Percentiles rank a stretch among this genome's conserved stretches.
Evolutionary conservation across 1,140 invertebrate species (phyloP).

Genomic region (Helicorthomorpha holstii): DNA sequence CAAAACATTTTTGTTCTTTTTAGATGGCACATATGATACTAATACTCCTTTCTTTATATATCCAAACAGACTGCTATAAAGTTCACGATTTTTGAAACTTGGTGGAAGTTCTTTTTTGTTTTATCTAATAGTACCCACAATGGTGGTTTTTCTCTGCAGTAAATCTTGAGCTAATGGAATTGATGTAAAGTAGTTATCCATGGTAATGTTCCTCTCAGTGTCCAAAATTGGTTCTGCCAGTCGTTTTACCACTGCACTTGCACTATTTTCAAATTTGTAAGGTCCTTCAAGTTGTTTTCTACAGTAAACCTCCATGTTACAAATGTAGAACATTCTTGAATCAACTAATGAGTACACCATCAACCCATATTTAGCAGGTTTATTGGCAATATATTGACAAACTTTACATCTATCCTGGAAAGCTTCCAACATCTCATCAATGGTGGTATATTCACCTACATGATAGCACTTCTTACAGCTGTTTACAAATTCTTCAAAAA

Average conservation of each 20-base stretch:
- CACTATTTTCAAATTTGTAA: conserved; percentile 7
- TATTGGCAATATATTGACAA: conserved; percentile 13
- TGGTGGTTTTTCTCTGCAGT: background rate
- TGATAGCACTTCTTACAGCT: conserved; percentile 8
- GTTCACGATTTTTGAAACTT: background rate
- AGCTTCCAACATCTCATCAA: conserved; percentile 15
- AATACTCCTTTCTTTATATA: conserved; percentile 16
- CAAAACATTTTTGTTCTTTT: conserved; percentile 10
- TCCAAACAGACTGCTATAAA: conserved; percentile 7
- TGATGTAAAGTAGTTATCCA: conserved; percentile 9
- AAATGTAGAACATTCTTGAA: conserved; percentile 10
- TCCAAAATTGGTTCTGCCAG: background rate
- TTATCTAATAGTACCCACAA: background rate
- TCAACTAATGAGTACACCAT: conserved; percentile 15
- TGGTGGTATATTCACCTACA: conserved; percentile 9
- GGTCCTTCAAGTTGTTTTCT: conserved; percentile 9
- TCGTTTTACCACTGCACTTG: background rate
- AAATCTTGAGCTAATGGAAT: background rate
- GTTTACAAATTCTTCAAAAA: conserved; percentile 8
- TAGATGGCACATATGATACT: conserved; percentile 19
- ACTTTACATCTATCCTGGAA: conserved; percentile 14
- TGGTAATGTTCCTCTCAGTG: background rate
- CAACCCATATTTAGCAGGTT: conserved; percentile 16
- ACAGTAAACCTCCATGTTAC: conserved; percentile 12
- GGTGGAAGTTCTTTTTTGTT: background rate